These are phyloP conservation scores for Drosophila ogumai DNA, from an alignment of 1,140 invertebrate species.

Conservation along the genomic window DNA sequence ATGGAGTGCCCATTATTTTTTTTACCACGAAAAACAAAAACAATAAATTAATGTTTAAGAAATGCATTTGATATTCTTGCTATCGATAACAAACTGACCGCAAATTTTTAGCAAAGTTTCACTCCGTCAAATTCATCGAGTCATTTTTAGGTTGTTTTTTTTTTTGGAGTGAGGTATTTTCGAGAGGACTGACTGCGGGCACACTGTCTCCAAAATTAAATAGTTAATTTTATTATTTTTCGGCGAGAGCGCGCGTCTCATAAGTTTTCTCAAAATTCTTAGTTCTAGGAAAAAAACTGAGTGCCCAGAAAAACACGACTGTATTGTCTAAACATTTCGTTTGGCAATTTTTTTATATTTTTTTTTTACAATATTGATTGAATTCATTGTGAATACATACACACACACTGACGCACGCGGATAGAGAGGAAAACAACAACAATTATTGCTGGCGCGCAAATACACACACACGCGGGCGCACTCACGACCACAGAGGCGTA, in stretches of 20 bases:
- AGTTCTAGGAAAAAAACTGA: conserved; percentile 2
- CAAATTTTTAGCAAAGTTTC: background rate
- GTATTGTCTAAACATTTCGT: conserved; percentile 6
- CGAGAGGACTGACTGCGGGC: background rate
- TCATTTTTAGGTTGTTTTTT: background rate
- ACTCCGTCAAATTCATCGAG: background rate
- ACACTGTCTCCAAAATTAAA: conserved; percentile 14
- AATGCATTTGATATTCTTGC: conserved; percentile 3
- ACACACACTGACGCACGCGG: conserved; percentile 21
- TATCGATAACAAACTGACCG: background rate
- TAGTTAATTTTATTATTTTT: conserved; percentile 25
- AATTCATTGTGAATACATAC: conserved; percentile 33
- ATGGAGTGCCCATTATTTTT: background rate
- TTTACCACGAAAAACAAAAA: background rate
- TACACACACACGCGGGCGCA: conserved; percentile 18
- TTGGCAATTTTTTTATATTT: conserved; percentile 9
- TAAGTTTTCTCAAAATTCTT: background rate
- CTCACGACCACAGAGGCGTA: background rate
- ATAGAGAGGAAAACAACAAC: conserved; percentile 28
- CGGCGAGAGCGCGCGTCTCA: conserved; percentile 12
- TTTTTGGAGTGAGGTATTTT: background rate
- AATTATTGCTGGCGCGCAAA: conserved; percentile 50
- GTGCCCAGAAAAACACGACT: background rate
- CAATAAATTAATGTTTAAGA: background rate
- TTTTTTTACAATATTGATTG: conserved; percentile 43